Base-by-base conservation (phyloP, 2,113 vertebrate species). In the Labeo rohita region DNA sequence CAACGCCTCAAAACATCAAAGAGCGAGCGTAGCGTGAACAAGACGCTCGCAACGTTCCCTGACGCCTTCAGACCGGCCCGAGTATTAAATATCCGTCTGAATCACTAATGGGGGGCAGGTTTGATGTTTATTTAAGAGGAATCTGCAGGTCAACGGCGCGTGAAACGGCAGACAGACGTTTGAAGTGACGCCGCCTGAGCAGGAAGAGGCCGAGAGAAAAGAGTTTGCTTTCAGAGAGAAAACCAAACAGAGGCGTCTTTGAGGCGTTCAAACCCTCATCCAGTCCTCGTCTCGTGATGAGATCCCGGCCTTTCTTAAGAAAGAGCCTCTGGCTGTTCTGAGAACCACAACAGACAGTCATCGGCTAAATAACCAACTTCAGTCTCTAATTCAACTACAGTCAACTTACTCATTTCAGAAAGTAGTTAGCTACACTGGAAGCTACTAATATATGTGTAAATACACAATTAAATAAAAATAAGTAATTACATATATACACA, bases 41-140 rank as follows among this genome's bases (percentile, higher is more conserved):
- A 43, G 59, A 59, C 15, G 34, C 23, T 15, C 12, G 8, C 8
- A 16, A 68, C 47, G 9, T 18, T 15, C 9, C 23, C 45, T 47
- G 23, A 49, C 15, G 63, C 36, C 61, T 59, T 23, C 39, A 50
- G 65, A 68, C 28, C 43, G 12, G 6, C 50, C 49, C 5, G 36
- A 59, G 75, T 83, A 50, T 78, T 63, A 45, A 88, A 52, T 76
- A 76, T 85, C 86, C 28, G 45, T 61, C 50, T 70, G 28, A 70
- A 74, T 75, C 56, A 18, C 66, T 45, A 36, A 74, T n/a, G 76
- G n/a, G 75, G 82, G 61, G 16, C 1, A 23, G 47, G 49, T 61
- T 78, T 54, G 43, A 65, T 93, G 93, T 95, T 94, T 95, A 93
- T 94, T 94, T 93, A 88, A 94, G 93, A 92, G 73, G 87, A 94